These are phyloP conservation scores for Butastur rufipennis DNA, from an alignment of 2,113 vertebrate species.

Conservation along the genomic window DNA sequence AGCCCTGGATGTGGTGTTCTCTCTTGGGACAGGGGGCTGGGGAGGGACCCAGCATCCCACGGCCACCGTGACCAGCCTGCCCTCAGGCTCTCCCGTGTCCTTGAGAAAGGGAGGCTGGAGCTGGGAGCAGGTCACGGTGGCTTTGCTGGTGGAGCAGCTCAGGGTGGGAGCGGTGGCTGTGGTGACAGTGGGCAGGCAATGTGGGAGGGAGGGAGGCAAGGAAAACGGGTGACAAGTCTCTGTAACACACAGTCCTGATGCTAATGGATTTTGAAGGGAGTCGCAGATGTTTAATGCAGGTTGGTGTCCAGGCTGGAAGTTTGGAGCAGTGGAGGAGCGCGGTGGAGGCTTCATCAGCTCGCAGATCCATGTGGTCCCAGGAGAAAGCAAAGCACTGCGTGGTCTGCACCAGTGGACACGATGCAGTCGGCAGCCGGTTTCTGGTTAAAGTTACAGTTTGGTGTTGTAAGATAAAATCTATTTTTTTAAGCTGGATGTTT, in stretches of 20 bases:
- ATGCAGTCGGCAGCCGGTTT: neutral
- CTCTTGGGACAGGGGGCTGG: neutral
- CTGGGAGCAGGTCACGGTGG: neutral
- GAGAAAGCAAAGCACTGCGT: rapidly evolving
- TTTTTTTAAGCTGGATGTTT: neutral
- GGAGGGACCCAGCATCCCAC: neutral
- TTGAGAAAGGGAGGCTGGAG: neutral
- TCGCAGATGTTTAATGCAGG: neutral
- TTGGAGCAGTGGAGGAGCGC: rapidly evolving
- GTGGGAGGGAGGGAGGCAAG: neutral
- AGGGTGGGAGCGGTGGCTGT: neutral
- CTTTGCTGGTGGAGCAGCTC: neutral
- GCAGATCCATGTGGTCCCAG: rapidly evolving
- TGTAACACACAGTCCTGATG: no score
- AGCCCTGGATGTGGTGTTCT: neutral
- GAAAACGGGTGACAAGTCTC: neutral
- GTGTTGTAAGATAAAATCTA: neutral
- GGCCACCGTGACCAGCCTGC: rapidly evolving
- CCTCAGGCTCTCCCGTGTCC: neutral
- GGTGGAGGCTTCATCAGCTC: neutral
- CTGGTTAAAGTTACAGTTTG: neutral
- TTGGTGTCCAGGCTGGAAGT: neutral
- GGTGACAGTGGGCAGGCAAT: neutral
- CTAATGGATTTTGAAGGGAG: neutral
- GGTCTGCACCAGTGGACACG: neutral